phyloP scores from a whole-genome alignment of 2,888 invertebrate genomes.

The Drosophila phalerata region DNA sequence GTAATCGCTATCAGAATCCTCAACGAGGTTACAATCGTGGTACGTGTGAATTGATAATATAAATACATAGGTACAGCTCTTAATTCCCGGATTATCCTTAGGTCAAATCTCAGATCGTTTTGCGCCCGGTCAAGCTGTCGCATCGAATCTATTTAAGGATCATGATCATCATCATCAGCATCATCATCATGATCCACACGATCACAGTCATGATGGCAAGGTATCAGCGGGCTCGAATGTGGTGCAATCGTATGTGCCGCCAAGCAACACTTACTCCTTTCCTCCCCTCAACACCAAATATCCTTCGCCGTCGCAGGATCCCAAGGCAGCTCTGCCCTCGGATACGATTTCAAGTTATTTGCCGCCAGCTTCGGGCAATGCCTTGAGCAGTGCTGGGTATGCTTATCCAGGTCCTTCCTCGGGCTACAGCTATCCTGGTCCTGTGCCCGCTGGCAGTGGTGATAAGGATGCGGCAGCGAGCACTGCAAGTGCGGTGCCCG shows the following conservation, averaged over 20 bases:
- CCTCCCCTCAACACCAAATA: constrained; percentile 84
- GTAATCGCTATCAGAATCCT: constrained; percentile 35
- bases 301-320: constrained; percentile 77
- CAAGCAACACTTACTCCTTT: constrained; percentile 82
- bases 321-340: constrained; percentile 70
- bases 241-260: constrained; percentile 72
- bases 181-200: constrained; percentile 56
- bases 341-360: constrained; percentile 82
- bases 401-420: constrained; percentile 61
- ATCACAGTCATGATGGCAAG: constrained; percentile 56
- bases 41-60: constrained; percentile 63
- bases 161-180: constrained; percentile 59
- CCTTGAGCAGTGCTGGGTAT: constrained; percentile 58
- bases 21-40: constrained; percentile 57
- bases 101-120: constrained; percentile 82
- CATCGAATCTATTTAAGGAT: constrained; percentile 67
- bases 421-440: constrained; percentile 67
- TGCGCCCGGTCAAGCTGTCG: constrained; percentile 83
- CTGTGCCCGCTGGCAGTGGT: constrained; percentile 35
- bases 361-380: constrained; percentile 82
- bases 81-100: constrained; percentile 34
- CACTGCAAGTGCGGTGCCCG: constrained; percentile 54
- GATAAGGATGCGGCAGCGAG: constrained; percentile 73
- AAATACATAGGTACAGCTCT: background rate
- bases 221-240: constrained; percentile 70